phyloP scores from a whole-genome alignment of 2,797 vertebrate species.

The Carcharodon carcharias region DNA sequence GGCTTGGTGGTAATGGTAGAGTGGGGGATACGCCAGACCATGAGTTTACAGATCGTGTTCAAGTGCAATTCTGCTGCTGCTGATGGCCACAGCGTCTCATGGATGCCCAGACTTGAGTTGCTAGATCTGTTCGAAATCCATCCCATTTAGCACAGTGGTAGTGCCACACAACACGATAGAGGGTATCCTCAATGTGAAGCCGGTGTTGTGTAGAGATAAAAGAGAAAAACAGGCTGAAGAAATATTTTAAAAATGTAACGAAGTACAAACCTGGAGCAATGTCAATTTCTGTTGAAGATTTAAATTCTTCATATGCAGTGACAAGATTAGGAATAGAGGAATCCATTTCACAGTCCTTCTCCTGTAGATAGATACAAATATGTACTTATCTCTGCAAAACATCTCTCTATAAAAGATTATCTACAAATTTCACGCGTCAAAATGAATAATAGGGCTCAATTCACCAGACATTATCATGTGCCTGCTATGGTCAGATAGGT shows the following conservation, averaged over 20 bases:
- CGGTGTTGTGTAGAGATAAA: not conserved
- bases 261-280: conserved; percentile 17
- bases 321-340: not conserved
- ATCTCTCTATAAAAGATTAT: not conserved
- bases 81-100: too few relatives aligned
- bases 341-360: not conserved
- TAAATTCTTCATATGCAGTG: not conserved
- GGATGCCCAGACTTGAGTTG: too few relatives aligned
- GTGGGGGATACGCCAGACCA: too few relatives aligned
- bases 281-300: not conserved
- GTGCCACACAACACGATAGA: too few relatives aligned
- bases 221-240: not conserved
- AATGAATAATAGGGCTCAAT: not conserved
- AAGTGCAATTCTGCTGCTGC: too few relatives aligned
- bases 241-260: not conserved
- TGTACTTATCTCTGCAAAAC: not conserved
- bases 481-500: not conserved
- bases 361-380: not conserved
- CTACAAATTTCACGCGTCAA: not conserved
- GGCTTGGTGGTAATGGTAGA: too few relatives aligned
- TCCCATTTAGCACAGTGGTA: too few relatives aligned
- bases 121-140: too few relatives aligned
- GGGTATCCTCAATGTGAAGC: too few relatives aligned
- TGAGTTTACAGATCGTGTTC: too few relatives aligned
- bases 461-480: not conserved